A percentile compares a stretch with the other conserved stretches of the same genome.
These are phyloP conservation scores for Eira barbara DNA, from an alignment of 2,113 vertebrate genomes.

Conservation along the genomic window DNA sequence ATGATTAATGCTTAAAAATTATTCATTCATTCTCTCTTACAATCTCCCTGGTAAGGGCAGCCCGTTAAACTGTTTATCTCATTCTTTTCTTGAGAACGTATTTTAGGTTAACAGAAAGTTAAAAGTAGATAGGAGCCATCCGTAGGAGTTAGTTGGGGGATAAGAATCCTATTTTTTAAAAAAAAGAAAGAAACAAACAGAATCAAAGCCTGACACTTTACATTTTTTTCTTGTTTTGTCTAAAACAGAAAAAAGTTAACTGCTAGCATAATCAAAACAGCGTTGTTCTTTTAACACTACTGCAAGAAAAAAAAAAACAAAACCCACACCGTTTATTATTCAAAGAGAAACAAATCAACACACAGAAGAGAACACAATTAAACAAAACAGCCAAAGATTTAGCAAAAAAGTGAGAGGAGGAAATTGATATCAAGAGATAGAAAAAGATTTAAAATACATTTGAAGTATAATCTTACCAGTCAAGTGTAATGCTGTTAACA, in stretches of 20 bases:
- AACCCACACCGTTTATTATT: not conserved
- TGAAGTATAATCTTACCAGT: not conserved
- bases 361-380: not conserved
- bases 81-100: not conserved
- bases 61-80: not conserved
- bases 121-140: not conserved
- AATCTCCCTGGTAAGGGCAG: not conserved
- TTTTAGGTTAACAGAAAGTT: conserved; percentile 25
- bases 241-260: not conserved
- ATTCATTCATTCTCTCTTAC: not conserved
- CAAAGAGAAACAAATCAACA: not conserved
- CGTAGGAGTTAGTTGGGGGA: not conserved
- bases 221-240: not conserved
- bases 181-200: not conserved
- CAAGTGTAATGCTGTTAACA: not conserved
- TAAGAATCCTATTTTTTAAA: not conserved
- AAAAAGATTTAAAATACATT: not conserved
- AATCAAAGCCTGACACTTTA: not conserved
- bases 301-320: not conserved
- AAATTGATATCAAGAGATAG: not conserved
- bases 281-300: not conserved
- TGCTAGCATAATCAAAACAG: not conserved
- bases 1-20: not conserved
- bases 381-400: not conserved
- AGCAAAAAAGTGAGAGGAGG: not conserved